Evolutionary conservation across 64 coral and sea anemone species (phyloP).

Genomic region (Cladopsammia gracilis): DNA sequence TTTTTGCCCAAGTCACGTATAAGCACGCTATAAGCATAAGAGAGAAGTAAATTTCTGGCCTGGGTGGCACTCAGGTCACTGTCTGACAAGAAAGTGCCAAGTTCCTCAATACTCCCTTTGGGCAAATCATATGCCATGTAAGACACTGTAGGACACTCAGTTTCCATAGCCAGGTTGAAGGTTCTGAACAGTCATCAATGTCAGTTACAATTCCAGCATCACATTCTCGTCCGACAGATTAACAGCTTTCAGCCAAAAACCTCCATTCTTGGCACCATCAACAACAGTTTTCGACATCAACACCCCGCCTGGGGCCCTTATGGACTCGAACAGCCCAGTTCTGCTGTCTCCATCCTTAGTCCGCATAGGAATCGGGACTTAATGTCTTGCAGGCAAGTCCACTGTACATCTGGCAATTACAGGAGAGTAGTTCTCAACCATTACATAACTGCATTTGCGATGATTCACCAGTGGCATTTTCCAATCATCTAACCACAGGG

Average conservation of each 20-base stretch:
- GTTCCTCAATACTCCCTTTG: too few relatives aligned
- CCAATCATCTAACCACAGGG: not conserved
- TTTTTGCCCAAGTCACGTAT: too few relatives aligned
- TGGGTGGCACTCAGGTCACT: not conserved
- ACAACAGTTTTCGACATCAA: too few relatives aligned
- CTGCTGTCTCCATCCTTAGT: conserved; percentile 58
- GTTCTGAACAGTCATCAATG: not conserved
- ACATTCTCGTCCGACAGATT: conserved; percentile 39
- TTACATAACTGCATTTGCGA: not conserved
- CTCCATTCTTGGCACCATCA: conserved; percentile 50
- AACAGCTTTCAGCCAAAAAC: too few relatives aligned
- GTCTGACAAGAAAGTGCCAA: too few relatives aligned
- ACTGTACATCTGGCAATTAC: conserved; percentile 71
- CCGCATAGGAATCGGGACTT: conserved; percentile 59
- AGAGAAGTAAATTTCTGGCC: not conserved
- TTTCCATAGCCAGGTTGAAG: too few relatives aligned
- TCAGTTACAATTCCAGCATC: conserved; percentile 49
- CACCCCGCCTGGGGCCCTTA: too few relatives aligned
- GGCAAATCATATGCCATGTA: not conserved
- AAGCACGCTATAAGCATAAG: too few relatives aligned
- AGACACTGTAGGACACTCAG: not conserved
- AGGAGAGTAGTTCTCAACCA: too few relatives aligned
- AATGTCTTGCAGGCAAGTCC: conserved; percentile 65
- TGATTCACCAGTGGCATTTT: too few relatives aligned
- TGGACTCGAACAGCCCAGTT: too few relatives aligned